Conservation (phyloP, 2,888 invertebrate species). For the Xestia ashworthii region DNA sequence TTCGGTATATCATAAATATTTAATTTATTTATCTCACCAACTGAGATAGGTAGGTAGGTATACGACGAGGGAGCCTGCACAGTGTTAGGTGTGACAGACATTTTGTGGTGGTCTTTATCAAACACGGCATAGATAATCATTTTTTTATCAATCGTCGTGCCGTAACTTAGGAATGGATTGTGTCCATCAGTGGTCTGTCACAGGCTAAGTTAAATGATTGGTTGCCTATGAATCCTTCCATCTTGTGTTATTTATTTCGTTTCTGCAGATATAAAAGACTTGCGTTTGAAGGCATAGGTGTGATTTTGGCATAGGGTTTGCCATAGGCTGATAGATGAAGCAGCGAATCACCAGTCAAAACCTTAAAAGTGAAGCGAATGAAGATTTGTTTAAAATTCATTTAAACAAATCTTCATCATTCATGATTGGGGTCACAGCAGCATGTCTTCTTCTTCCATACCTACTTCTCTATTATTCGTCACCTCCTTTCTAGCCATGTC, state of each 20-base stretch:
- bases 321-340: background rate
- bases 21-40: conserved; percentile 84
- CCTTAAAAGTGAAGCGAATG: background rate
- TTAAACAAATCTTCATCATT: background rate
- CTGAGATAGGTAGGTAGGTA: conserved; percentile 74
- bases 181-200: conserved; percentile 7
- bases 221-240: background rate
- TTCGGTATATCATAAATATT: conserved; percentile 85
- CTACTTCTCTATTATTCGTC: no score
- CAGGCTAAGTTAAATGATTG: background rate
- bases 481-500: no score
- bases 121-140: conserved; percentile 28
- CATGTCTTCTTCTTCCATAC: no score
- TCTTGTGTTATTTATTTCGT: background rate
- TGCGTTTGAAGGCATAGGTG: background rate
- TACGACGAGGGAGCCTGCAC: conserved; percentile 74
- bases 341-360: background rate
- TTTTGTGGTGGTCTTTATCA: conserved; percentile 55
- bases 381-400: no score
- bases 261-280: background rate
- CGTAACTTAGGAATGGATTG: background rate
- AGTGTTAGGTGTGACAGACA: conserved; percentile 68
- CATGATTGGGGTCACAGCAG: no score
- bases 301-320: no score
- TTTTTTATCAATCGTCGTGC: background rate